These are phyloP conservation scores for Montifringilla adamsi DNA, from an alignment of 2,113 vertebrate species.

Conservation along the genomic window DNA sequence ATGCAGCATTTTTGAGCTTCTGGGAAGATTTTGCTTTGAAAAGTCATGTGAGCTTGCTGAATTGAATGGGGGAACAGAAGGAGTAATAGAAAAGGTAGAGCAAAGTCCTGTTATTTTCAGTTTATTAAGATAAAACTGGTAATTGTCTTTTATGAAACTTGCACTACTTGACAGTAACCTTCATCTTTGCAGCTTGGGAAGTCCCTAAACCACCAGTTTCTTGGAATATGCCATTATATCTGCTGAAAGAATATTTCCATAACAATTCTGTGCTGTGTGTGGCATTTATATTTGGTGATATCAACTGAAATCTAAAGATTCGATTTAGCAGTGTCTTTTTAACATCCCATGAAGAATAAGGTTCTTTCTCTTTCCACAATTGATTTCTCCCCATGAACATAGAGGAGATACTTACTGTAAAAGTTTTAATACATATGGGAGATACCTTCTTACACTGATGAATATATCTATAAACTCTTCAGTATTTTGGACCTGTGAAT, in stretches of 20 bases:
- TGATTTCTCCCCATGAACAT: background rate
- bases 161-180: background rate
- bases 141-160: background rate
- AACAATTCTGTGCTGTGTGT: background rate
- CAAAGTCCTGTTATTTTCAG: background rate
- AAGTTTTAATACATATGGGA: background rate
- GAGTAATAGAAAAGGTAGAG: background rate
- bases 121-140: background rate
- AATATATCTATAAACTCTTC: background rate
- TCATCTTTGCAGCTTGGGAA: background rate
- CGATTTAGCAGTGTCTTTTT: background rate
- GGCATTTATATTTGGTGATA: background rate
- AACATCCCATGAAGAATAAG: background rate
- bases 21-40: background rate
- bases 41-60: background rate
- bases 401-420: background rate
- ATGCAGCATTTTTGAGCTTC: background rate
- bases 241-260: background rate
- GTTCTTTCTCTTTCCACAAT: background rate
- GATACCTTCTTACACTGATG: background rate
- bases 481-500: background rate
- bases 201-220: background rate
- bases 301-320: background rate
- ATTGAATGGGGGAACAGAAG: background rate
- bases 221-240: background rate